Conservation (phyloP, 2,888 invertebrate species). For the Cephus pulcher region DNA sequence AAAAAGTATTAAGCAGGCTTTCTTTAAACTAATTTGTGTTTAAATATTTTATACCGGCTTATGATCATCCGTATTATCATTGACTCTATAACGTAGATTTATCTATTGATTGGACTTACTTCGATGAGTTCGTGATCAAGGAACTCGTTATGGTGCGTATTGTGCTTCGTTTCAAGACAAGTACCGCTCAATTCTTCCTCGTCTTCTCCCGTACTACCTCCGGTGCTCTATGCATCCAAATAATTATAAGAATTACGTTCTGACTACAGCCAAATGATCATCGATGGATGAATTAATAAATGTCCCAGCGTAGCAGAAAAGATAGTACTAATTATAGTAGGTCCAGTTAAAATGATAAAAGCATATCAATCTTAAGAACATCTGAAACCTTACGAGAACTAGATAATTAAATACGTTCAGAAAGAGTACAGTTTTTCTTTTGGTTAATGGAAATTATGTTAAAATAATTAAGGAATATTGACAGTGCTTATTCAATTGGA, state of each 20-base stretch:
- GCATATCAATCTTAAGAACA: not conserved
- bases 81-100: not conserved
- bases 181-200: slow-evolving; percentile 66
- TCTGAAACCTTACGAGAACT: not conserved
- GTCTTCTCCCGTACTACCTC: slow-evolving; percentile 71
- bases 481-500: not conserved
- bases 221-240: slow-evolving; percentile 68
- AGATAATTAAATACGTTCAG: not conserved
- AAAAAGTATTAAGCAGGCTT: not conserved
- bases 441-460: slow-evolving; percentile 7
- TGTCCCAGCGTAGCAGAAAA: not conserved
- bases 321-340: not conserved
- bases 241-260: slow-evolving; percentile 31
- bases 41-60: not conserved
- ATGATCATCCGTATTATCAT: not conserved
- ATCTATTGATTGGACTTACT: slow-evolving; percentile 44
- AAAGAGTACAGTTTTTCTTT: not conserved
- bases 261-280: slow-evolving; percentile 1
- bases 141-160: slow-evolving; percentile 68
- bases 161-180: slow-evolving; percentile 67
- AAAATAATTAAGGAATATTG: slow-evolving; percentile 2
- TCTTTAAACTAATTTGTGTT: not conserved
- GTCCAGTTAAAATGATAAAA: not conserved
- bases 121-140: slow-evolving; percentile 58
- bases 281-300: not conserved